Conservation (phyloP, 1,140 invertebrate species). For the Bicyclus anynana region DNA sequence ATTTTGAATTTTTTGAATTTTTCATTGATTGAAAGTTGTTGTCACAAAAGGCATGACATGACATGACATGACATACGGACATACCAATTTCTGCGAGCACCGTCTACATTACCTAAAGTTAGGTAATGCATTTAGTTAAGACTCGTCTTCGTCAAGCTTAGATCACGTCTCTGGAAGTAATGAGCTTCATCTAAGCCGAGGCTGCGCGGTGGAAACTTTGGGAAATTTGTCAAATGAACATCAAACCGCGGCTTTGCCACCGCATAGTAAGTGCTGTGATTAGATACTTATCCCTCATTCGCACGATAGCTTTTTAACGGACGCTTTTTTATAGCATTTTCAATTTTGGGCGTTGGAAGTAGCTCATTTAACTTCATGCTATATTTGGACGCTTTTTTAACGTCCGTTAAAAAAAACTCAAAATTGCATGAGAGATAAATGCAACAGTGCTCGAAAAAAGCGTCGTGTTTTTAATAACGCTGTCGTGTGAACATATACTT, state of each 20-base stretch:
- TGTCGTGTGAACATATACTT: no score
- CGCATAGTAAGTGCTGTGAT: background rate
- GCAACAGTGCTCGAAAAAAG: no score
- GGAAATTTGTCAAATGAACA: background rate
- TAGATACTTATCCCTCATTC: background rate
- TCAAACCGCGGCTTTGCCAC: background rate
- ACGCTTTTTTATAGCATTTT: background rate
- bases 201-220: background rate
- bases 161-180: constrained; percentile 3
- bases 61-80: background rate
- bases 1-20: no score
- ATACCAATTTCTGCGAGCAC: background rate
- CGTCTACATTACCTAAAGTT: background rate
- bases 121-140: constrained; percentile 3
- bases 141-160: constrained; percentile 3
- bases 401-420: no score
- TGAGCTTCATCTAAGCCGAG: background rate
- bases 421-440: no score
- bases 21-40: no score
- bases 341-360: no score
- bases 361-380: no score
- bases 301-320: background rate
- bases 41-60: no score
- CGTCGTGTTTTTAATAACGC: no score
- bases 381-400: no score